Conservation (phyloP, 2,797 vertebrate species). For the Passerculus sandwichensis region DNA sequence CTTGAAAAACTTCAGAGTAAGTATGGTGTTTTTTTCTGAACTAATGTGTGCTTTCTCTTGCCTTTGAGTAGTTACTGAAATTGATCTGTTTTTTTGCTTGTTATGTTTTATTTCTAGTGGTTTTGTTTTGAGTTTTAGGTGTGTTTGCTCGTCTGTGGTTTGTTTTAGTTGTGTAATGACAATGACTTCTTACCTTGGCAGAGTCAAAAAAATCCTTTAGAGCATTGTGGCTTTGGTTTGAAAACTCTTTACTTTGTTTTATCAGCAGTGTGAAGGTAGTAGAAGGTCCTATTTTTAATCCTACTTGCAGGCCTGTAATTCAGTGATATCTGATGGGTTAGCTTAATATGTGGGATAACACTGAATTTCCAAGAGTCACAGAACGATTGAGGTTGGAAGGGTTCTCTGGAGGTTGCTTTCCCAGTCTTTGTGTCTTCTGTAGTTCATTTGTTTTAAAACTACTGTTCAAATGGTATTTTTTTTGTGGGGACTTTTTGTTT, state of each 20-base stretch:
- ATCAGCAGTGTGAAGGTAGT: not conserved
- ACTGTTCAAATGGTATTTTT: not conserved
- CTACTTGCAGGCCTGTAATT: not conserved
- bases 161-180: not conserved
- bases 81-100: not conserved
- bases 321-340: not conserved
- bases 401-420: not conserved
- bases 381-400: not conserved
- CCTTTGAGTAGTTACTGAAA: not conserved
- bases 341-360: not conserved
- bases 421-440: not conserved
- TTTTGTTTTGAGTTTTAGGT: not conserved
- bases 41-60: not conserved
- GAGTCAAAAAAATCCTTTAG: not conserved
- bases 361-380: not conserved
- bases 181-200: not conserved
- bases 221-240: accelerated
- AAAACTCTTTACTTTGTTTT: not conserved
- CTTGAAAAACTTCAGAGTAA: conserved; percentile 84
- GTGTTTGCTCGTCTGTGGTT: not conserved
- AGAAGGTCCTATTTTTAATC: not conserved
- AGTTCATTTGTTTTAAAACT: not conserved
- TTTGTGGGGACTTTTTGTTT: not conserved
- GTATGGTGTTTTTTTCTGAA: not conserved
- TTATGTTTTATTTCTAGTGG: not conserved